Base-by-base conservation (phyloP, 2,888 invertebrate species). In the Catocala nupta region DNA sequence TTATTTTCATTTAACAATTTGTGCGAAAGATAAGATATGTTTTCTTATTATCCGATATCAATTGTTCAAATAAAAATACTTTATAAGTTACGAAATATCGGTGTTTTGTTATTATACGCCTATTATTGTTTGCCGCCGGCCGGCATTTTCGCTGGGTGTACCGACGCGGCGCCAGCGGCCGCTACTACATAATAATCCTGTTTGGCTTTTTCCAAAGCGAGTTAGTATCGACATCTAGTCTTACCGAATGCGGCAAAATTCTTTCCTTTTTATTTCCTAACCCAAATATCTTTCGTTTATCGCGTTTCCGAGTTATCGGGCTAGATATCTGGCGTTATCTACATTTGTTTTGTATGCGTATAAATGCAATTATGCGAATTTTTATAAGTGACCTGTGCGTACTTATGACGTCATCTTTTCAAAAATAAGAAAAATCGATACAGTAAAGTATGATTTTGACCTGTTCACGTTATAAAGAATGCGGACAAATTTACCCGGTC, bases 51-150 rank as follows among this genome's bases (percentile, higher is more conserved):
- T n/a, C 12, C 6, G 6, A 45, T 12, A 2, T 45, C 45, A 45
- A 12, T 8, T 45, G 45, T 45, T 5, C 13, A 45, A 45, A 13
- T 45, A 5, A 13, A 45, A 45, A 45, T 45, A 45, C 7, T 45
- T 45, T 39, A 9, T 9, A 39, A 39, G 45, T 45, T 12, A 16
- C 6, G 4, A 5, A 2, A 9, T 4, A 8, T 47, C 8, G 16
- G n/a, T 42, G 11, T 43, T 50, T 55, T 50, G 55, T 60, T 50
- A 45, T 55, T 33, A 60, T 50, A 60, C 34, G 10, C 0, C 1
- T n/a, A 45, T 2, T 60, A 44, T 54, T 60, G 49, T 45, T 44
- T 33, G 45, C 54, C 63, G 55, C 63, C 58, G 58, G 63, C 58
- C 59, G 63, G 63, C 55, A 56, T 10, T 51, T 63, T 57, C 50